Evolutionary conservation across 2,888 invertebrate species (phyloP), one percentile per base, ranked within the genome.

Genomic region (Eremobia ochroleuca): DNA sequence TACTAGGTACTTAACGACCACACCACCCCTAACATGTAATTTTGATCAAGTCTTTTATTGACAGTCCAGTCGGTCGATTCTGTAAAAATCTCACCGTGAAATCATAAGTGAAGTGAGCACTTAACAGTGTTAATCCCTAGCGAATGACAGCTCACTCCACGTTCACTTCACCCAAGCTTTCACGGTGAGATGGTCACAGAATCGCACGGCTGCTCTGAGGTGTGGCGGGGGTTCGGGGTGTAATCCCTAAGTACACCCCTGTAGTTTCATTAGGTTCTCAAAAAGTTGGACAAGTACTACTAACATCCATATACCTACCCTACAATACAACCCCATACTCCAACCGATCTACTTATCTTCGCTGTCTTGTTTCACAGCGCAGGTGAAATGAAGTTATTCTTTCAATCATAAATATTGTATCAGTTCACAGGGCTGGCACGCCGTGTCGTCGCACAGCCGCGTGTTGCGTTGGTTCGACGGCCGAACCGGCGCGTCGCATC

Each of bases 401-500:
- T 37, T 68, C 34, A 68, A 59, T 68, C 66, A 87, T 83, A 83
- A 80, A 83, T 87, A 79, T 79, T 77, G 37, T 77, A 85, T 85
- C 67, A 77, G 75, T 73, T 82, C 58, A 69, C 61, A 79, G 79
- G 58, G 81, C 37, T 71, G 67, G 79, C 66, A 66, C 28, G 18
- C 31, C 9, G 34, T 77, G 61, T 52, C 28, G n/a, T 49, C 69
- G 71, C 59, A 73, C 65, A 28, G 59, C 77, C 70, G 85, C 68
- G 74, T 79, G 82, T 78, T 79, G 83, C 85, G 79, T 88, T 86
- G 88, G 88, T 87, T 88, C 88, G 88, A 77, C 87, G 90, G 90
- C 83, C 88, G 87, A 86, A 77, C 89, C 90, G 95, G 94, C 96
- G 94, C 95, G 95, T 87, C 95, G 93, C 94, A 96, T 96, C 95